phyloP scores from a whole-genome alignment of 2,797 vertebrate genomes.

The Zalophus californianus region DNA sequence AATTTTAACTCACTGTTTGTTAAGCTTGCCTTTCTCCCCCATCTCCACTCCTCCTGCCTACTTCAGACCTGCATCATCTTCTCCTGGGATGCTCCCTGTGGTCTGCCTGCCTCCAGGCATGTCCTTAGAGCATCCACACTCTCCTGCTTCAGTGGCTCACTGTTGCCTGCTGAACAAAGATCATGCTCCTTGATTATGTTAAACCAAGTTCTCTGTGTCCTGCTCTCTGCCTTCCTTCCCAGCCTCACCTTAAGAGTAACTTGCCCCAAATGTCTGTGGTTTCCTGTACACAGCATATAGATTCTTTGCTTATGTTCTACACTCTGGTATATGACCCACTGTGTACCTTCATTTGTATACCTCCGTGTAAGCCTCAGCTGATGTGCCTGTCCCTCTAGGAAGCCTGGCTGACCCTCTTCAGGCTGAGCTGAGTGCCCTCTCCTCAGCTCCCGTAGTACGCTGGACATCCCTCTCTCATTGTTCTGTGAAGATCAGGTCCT shows the following conservation, averaged over 20 bases:
- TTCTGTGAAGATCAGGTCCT: neutral
- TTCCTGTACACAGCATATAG: neutral
- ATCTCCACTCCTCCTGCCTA: neutral
- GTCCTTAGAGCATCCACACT: neutral
- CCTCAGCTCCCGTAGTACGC: neutral
- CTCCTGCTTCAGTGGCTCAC: neutral
- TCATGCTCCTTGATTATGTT: neutral
- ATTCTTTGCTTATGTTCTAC: neutral
- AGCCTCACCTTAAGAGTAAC: neutral
- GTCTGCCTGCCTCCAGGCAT: neutral
- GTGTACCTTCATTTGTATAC: neutral
- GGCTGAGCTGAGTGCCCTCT: neutral
- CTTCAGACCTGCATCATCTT: neutral
- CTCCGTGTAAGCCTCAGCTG: neutral
- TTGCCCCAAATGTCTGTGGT: rapidly evolving
- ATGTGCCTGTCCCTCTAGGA: neutral
- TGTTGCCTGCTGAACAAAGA: neutral
- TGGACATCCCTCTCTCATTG: neutral
- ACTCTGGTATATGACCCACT: neutral
- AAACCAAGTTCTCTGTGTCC: neutral
- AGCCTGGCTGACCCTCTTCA: neutral
- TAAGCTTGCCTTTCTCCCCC: neutral
- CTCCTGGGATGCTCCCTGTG: neutral
- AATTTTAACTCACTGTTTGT: neutral
- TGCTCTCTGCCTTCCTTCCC: neutral